These are phyloP conservation scores for Passer montanus DNA, from an alignment of 2,113 vertebrate genomes.

Conservation along the genomic window DNA sequence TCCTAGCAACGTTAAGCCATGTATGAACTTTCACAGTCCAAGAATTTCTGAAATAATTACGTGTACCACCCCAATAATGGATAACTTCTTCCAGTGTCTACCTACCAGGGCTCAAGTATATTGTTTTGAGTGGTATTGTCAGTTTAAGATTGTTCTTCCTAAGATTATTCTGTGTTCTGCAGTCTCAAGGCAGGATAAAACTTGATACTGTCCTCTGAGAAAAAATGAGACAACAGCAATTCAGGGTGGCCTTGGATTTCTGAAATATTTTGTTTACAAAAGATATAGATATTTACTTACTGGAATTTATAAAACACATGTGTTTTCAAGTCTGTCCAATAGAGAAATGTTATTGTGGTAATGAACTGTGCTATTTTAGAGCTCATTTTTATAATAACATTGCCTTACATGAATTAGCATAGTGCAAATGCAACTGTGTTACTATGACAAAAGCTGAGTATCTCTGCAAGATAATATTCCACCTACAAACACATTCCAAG, in stretches of 20 bases:
- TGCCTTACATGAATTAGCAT: background rate
- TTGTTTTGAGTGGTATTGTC: background rate
- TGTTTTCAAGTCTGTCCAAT: background rate
- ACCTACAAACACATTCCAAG: background rate
- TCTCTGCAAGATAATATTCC: background rate
- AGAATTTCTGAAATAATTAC: background rate
- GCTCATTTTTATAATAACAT: background rate
- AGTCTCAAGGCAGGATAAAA: background rate
- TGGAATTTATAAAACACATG: background rate
- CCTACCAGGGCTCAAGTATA: background rate
- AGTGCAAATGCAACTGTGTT: background rate
- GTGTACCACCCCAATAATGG: accelerated
- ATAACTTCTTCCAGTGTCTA: background rate
- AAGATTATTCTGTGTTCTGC: background rate
- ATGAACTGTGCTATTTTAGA: background rate
- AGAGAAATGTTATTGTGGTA: background rate
- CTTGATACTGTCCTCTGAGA: background rate
- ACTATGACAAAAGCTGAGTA: background rate
- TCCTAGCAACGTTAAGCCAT: background rate
- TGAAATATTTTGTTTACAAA: background rate
- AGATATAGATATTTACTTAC: background rate
- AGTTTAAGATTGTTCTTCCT: background rate
- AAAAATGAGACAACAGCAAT: background rate
- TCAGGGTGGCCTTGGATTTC: background rate
- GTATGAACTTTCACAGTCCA: background rate